Evolutionary conservation across 1,140 invertebrate species (phyloP).

Genomic region (Neoseiulus cucumeris): DNA sequence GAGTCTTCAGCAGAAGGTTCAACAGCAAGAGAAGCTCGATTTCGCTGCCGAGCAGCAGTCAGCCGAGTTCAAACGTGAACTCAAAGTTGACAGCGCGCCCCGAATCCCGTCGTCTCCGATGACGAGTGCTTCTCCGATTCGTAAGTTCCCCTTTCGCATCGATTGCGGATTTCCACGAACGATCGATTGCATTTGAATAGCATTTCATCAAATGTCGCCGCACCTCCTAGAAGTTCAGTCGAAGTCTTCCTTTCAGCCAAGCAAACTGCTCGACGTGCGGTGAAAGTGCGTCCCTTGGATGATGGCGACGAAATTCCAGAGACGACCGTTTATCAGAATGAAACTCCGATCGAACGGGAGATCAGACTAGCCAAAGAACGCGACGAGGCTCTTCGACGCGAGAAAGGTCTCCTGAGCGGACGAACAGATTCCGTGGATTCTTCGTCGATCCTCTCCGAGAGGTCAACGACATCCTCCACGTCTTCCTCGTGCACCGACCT

Average conservation of each 20-base stretch:
- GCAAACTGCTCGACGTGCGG: not conserved
- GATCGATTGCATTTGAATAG: not conserved
- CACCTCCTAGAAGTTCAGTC: not conserved
- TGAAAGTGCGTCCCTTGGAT: slow-evolving; percentile 15
- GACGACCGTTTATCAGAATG: slow-evolving; percentile 23
- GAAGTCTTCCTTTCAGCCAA: not conserved
- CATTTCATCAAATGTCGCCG: not conserved
- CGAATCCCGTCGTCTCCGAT: too few relatives aligned
- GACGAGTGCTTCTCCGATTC: too few relatives aligned
- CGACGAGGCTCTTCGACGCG: slow-evolving; percentile 33
- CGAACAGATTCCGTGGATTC: not conserved
- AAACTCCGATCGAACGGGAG: slow-evolving; percentile 38
- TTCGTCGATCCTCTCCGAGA: not conserved
- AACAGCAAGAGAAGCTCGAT: slow-evolving; percentile 10
- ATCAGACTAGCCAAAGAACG: slow-evolving; percentile 34
- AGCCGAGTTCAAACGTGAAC: too few relatives aligned
- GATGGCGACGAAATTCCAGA: slow-evolving; percentile 14
- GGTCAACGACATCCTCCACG: not conserved
- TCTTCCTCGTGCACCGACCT: slow-evolving; percentile 1
- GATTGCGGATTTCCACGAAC: too few relatives aligned
- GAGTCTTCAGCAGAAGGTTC: slow-evolving; percentile 5
- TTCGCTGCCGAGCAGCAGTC: not conserved
- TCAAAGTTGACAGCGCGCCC: too few relatives aligned
- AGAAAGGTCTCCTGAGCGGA: slow-evolving; percentile 23
- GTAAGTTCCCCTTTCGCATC: too few relatives aligned